Percentiles rank a stretch among this genome's conserved stretches.
Evolutionary conservation across 2,113 vertebrate species (phyloP).

Genomic region (Antechinus stuartii): DNA sequence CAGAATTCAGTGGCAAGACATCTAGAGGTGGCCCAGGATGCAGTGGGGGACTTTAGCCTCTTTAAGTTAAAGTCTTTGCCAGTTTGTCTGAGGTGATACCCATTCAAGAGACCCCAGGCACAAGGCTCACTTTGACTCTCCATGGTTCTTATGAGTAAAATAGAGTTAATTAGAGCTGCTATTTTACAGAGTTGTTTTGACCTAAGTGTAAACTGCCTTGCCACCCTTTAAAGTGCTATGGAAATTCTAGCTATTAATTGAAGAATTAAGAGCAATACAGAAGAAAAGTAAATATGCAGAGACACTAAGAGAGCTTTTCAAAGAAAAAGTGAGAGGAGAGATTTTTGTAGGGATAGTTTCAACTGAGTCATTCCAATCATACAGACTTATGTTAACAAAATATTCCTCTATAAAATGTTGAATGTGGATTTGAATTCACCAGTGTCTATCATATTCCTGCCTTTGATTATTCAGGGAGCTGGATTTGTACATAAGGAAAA

Average conservation of each 20-base stretch:
- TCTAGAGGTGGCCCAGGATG: too few species aligned
- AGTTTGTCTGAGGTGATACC: too few species aligned
- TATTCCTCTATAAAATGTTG: background rate
- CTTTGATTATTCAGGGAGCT: background rate
- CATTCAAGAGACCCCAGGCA: too few species aligned
- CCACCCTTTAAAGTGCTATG: background rate
- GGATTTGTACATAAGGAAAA: background rate
- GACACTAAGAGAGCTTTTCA: background rate
- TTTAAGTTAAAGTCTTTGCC: too few species aligned
- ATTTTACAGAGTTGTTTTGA: background rate
- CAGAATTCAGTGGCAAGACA: too few species aligned
- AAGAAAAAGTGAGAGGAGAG: background rate
- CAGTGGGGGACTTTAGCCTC: too few species aligned
- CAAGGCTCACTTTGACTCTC: too few species aligned
- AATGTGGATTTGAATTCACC: background rate
- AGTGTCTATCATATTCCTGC: background rate
- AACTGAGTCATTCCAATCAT: background rate
- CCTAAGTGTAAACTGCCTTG: too few species aligned
- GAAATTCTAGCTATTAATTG: background rate
- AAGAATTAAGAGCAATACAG: background rate
- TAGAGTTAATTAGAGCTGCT: background rate
- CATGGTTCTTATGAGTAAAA: background rate
- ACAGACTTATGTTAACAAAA: background rate
- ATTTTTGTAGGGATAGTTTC: background rate
- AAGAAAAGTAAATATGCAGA: background rate